Conservation (phyloP, 2,888 invertebrate genomes). For the Netelia virgata region DNA sequence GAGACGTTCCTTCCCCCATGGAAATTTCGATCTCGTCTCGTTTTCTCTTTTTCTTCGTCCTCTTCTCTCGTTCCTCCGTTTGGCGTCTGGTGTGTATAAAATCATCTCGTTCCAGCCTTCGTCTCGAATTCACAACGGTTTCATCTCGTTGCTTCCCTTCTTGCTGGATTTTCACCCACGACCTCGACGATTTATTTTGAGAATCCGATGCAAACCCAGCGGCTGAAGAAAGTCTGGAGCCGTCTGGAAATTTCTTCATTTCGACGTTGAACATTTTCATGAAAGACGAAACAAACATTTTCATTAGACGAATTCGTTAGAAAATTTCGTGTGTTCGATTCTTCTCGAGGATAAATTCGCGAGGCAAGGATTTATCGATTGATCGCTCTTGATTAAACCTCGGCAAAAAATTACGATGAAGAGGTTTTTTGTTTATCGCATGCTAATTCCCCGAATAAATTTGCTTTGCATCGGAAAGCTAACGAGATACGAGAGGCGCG, state of each 20-base stretch:
- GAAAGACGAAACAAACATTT: background rate
- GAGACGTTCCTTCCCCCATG: conserved; percentile 13
- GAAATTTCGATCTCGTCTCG: conserved; percentile 18
- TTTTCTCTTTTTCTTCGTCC: conserved; percentile 26
- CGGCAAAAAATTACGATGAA: background rate
- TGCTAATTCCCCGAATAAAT: background rate
- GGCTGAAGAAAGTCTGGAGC: conserved; percentile 22
- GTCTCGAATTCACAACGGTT: conserved; percentile 13
- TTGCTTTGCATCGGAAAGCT: background rate
- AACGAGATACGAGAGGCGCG: background rate
- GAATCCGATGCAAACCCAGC: conserved; percentile 21
- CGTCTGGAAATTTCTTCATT: conserved; percentile 6
- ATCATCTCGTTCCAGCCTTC: conserved; percentile 36
- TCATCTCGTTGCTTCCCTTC: background rate
- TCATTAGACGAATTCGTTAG: background rate
- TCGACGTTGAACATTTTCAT: conserved; percentile 17
- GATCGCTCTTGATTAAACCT: background rate
- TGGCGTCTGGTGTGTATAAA: conserved; percentile 26
- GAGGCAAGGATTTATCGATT: background rate
- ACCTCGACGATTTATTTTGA: conserved; percentile 60
- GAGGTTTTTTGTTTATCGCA: background rate
- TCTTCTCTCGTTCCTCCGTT: conserved; percentile 1
- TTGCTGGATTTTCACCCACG: conserved; percentile 30
- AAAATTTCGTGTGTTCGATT: background rate
- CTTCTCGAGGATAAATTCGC: no score